phyloP scores from a whole-genome alignment of 2,888 invertebrate genomes.

The Uropetala carovei region DNA sequence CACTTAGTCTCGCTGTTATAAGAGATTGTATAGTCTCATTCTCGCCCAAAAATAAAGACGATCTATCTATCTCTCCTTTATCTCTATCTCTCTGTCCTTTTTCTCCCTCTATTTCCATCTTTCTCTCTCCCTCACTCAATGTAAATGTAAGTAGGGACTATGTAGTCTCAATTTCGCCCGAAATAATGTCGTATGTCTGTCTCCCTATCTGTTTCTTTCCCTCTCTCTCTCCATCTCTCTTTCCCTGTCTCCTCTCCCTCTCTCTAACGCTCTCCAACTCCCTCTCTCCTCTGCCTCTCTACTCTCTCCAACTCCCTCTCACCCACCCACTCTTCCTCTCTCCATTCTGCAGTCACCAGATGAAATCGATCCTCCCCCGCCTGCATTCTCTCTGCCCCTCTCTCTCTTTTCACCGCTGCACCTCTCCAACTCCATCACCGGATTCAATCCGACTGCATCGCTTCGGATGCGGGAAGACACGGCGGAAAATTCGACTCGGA shows the following conservation, averaged over 20 bases:
- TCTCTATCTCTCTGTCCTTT: not conserved
- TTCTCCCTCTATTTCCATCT: not conserved
- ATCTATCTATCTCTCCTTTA: not conserved
- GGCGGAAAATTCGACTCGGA: not conserved
- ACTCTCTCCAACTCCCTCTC: not conserved
- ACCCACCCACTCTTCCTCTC: not conserved
- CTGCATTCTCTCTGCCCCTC: not conserved
- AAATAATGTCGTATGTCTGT: no score
- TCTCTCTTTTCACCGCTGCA: not conserved
- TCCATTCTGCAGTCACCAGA: not conserved
- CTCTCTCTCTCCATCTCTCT: not conserved
- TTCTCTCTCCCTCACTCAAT: not conserved
- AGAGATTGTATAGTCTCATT: no score
- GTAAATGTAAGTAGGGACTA: no score
- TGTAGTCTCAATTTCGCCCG: not conserved
- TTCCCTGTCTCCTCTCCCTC: not conserved
- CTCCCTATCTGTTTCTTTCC: not conserved
- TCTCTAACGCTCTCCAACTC: no score
- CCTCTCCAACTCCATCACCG: not conserved
- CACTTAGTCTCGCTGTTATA: no score
- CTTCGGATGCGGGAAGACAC: constrained; percentile 9
- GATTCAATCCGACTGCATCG: not conserved
- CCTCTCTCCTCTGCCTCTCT: not conserved
- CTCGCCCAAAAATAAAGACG: no score
- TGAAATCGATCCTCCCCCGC: not conserved